phyloP scores from a whole-genome alignment of 2,797 vertebrate genomes.

The Amniataba percoides region DNA sequence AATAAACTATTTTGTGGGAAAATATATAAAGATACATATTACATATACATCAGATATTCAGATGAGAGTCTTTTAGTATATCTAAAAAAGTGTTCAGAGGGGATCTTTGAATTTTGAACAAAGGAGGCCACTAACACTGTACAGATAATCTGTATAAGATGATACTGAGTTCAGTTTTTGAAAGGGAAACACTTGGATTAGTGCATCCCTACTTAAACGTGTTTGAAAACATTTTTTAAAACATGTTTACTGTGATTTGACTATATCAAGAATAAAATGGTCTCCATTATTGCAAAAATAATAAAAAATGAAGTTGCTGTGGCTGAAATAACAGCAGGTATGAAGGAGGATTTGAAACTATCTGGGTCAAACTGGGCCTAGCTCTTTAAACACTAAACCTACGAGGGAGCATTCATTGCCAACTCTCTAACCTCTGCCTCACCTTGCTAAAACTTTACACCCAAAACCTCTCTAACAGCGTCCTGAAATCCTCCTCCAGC shows the following conservation, averaged over 20 bases:
- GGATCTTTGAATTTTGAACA: background rate
- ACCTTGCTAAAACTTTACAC: background rate
- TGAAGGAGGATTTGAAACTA: constrained; percentile 13
- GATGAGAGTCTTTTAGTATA: background rate
- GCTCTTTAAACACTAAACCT: no score
- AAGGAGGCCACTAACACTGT: background rate
- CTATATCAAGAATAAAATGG: background rate
- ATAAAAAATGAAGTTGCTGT: background rate
- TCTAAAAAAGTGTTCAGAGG: background rate
- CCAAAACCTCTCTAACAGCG: background rate
- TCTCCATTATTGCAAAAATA: background rate
- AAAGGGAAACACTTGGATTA: background rate
- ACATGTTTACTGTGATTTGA: no score
- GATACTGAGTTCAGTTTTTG: background rate
- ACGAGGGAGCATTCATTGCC: background rate
- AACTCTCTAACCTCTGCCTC: background rate
- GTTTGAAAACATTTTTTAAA: background rate
- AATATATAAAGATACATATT: background rate
- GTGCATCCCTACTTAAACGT: background rate
- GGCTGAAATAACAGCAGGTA: background rate
- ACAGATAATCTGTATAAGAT: background rate
- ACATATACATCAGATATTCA: background rate
- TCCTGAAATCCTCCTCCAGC: constrained; percentile 11
- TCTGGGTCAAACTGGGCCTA: no score
- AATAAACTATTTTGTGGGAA: background rate